Percentiles rank a stretch among this genome's conserved stretches.
These are phyloP conservation scores for Mactra quadrangularis DNA, from an alignment of 1,140 invertebrate genomes.

Conservation along the genomic window DNA sequence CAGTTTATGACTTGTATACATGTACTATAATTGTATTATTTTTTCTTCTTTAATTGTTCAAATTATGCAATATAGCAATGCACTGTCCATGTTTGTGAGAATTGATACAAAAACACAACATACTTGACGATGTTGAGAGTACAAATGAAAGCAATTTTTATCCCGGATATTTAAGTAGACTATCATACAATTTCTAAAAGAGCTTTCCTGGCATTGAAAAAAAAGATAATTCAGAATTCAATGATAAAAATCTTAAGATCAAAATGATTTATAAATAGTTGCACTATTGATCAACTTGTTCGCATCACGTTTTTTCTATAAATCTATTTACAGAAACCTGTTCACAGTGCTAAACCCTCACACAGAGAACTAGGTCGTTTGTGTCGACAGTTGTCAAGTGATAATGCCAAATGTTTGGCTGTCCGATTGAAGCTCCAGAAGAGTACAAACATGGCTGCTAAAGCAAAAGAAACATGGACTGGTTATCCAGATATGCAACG, in stretches of 20 bases:
- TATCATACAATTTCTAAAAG: neutral
- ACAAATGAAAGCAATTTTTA: too few relatives aligned
- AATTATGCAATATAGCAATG: too few relatives aligned
- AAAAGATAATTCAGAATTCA: neutral
- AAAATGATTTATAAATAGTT: neutral
- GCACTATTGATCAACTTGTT: neutral
- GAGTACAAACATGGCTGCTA: neutral
- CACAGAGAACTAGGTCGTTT: conserved; percentile 5
- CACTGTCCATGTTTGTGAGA: too few relatives aligned
- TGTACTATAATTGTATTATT: too few relatives aligned
- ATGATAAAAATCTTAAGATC: neutral
- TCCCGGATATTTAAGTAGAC: neutral
- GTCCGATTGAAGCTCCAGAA: neutral
- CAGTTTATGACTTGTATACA: too few relatives aligned
- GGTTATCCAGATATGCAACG: conserved; percentile 1
- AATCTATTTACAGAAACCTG: too few relatives aligned
- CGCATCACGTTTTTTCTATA: too few relatives aligned
- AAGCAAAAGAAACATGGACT: neutral
- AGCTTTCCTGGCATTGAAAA: neutral
- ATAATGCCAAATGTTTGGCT: conserved; percentile 6
- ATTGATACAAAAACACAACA: too few relatives aligned
- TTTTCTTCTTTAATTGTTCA: too few relatives aligned
- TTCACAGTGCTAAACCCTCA: too few relatives aligned
- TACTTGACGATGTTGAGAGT: too few relatives aligned
- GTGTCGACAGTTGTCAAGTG: neutral